Percentiles rank a stretch among this genome's conserved stretches.
Evolutionary conservation across 2,797 vertebrate species (phyloP).

Genomic region (Anguilla obscura): DNA sequence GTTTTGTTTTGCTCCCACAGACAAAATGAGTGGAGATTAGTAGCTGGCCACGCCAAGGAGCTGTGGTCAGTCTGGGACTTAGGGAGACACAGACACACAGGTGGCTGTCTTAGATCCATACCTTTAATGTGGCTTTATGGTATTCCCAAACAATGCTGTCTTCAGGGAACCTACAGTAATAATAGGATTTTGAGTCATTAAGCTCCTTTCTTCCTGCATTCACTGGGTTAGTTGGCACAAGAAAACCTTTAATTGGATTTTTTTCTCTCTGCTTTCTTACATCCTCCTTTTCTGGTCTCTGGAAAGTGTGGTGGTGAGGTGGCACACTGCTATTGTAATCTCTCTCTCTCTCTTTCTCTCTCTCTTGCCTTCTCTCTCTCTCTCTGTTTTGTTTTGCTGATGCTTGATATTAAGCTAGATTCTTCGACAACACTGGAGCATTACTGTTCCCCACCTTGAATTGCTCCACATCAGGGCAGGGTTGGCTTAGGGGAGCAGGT

Average conservation of each 20-base stretch:
- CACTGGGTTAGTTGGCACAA: conserved; percentile 42
- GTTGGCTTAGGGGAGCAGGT: neutral
- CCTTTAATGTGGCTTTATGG: conserved; percentile 9
- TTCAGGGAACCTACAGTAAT: conserved; percentile 38
- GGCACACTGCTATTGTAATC: neutral
- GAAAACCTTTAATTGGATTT: conserved; percentile 39
- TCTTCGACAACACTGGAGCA: neutral
- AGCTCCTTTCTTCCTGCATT: conserved; percentile 46
- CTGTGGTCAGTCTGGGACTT: neutral
- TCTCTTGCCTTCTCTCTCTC: too few relatives aligned
- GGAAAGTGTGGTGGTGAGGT: neutral
- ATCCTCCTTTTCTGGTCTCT: neutral
- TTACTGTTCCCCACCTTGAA: conserved; percentile 42
- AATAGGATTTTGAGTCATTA: conserved; percentile 52
- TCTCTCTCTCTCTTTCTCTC: neutral
- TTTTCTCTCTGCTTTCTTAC: neutral
- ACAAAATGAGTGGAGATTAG: neutral
- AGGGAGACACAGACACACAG: neutral
- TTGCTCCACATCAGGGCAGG: conserved; percentile 11
- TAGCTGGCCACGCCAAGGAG: neutral
- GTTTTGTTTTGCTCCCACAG: neutral
- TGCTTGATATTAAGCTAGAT: conserved; percentile 1
- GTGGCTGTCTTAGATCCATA: neutral
- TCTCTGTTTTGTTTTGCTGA: conserved; percentile 10
- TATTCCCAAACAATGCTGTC: conserved; percentile 1